Conservation (phyloP, 2,797 vertebrate species). For the Poliocrania exsul region DNA sequence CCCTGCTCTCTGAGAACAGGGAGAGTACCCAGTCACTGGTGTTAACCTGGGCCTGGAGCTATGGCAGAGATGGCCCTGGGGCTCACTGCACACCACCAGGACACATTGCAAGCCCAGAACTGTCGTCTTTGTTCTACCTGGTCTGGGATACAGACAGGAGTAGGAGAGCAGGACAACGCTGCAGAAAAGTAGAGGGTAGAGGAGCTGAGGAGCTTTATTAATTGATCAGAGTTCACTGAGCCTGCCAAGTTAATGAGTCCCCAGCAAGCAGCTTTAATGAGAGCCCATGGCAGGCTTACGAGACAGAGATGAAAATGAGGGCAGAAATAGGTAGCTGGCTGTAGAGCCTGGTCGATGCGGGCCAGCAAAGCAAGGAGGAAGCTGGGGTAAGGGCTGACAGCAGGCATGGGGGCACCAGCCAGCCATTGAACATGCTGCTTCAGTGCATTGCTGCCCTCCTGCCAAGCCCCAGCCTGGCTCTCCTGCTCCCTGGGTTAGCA, state of each 20-base stretch:
- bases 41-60: not conserved
- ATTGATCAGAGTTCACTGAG: slow-evolving; percentile 36
- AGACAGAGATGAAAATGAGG: slow-evolving; percentile 27
- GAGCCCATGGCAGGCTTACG: not conserved
- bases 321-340: slow-evolving; percentile 23
- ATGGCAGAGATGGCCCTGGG: not conserved
- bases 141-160: not conserved
- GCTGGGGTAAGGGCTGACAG: not conserved
- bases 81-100: not conserved
- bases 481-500: not conserved
- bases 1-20: not conserved
- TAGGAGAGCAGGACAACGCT: accelerated
- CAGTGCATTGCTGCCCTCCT: not conserved
- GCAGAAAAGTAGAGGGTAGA: not conserved
- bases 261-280: slow-evolving; percentile 42
- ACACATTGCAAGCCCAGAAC: accelerated
- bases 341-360: not conserved
- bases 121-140: not conserved
- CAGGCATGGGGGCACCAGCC: not conserved
- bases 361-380: not conserved
- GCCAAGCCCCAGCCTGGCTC: not conserved
- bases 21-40: not conserved
- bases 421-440: not conserved
- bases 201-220: slow-evolving; percentile 36
- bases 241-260: slow-evolving; percentile 55